Percentiles rank a stretch among this genome's conserved stretches.
Conservation (phyloP, 2,888 invertebrate species). For the Scrobipalpa costella region DNA sequence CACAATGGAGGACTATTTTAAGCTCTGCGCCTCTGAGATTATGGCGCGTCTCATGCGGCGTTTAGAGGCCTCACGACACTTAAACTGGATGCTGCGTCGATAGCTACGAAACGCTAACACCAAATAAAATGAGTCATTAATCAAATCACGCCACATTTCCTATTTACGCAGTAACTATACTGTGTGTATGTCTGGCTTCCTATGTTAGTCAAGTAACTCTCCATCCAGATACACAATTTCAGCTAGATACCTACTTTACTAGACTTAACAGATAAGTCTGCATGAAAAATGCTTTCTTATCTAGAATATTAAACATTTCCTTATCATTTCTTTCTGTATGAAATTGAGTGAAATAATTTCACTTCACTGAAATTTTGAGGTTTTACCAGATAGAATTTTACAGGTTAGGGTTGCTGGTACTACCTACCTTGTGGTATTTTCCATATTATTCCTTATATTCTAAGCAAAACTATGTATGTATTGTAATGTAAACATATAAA, state of each 20-base stretch:
- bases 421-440: background rate
- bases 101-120: background rate
- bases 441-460: background rate
- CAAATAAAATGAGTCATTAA: slow-evolving; percentile 44
- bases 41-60: slow-evolving; percentile 23
- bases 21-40: slow-evolving; percentile 24
- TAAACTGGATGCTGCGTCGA: background rate
- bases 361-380: background rate
- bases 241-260: background rate
- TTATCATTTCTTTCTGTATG: background rate
- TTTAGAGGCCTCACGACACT: background rate
- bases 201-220: background rate
- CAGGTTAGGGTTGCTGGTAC: background rate
- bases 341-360: background rate
- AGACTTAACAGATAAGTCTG: background rate
- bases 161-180: slow-evolving; percentile 14
- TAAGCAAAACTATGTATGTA: slow-evolving; percentile 24
- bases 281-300: slow-evolving; percentile 2
- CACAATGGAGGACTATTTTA: slow-evolving; percentile 43
- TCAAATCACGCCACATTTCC: slow-evolving; percentile 36
- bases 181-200: background rate
- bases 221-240: background rate
- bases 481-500: slow-evolving; percentile 30
- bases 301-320: background rate
- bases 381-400: background rate